These are phyloP conservation scores for Periplaneta americana DNA, from an alignment of 1,140 invertebrate genomes.

Conservation along the genomic window DNA sequence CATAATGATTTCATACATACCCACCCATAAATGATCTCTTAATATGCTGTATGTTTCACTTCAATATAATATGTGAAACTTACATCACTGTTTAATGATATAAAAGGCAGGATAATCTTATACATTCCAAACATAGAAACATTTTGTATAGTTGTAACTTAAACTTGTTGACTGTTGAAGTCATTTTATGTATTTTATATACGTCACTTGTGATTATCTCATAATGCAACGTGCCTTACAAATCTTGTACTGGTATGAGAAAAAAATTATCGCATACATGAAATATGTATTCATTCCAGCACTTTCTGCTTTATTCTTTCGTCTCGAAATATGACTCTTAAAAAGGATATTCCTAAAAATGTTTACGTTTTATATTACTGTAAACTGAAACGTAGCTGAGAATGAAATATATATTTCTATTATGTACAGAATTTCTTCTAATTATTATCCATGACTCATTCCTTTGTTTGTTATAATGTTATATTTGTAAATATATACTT, in stretches of 20 bases:
- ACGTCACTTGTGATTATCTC: background rate
- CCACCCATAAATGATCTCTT: too few species aligned
- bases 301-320: too few species aligned
- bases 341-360: too few species aligned
- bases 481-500: background rate
- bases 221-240: background rate
- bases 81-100: background rate
- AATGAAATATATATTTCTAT: background rate
- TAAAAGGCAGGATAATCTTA: background rate
- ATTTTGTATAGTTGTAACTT: background rate
- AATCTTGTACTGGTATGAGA: background rate
- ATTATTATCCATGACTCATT: background rate
- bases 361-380: background rate
- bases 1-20: too few species aligned
- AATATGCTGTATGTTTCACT: background rate
- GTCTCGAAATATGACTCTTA: too few species aligned
- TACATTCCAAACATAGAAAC: background rate
- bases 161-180: background rate
- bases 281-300: background rate
- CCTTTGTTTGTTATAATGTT: background rate
- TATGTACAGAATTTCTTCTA: background rate
- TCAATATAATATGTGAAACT: background rate
- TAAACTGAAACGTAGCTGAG: background rate
- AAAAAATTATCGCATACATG: too few species aligned
- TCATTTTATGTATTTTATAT: background rate